Evolutionary conservation across 2,888 invertebrate genomes (phyloP).

Genomic region (Apoda limacodes): DNA sequence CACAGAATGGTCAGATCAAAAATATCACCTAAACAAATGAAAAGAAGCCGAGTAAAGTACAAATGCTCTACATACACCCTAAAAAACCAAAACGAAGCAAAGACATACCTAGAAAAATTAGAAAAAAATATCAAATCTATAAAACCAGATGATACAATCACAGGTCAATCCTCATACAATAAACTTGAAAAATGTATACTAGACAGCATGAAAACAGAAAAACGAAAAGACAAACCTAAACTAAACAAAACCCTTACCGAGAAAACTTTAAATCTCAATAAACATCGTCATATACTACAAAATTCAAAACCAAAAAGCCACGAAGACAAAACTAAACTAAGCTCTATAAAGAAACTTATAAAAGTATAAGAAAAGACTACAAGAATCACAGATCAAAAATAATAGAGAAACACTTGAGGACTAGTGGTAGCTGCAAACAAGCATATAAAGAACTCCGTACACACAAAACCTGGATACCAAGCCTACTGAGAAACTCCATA

Average conservation of each 20-base stretch:
- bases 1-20: constrained; percentile 2
- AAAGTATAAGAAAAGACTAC: constrained; percentile 16
- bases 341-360: constrained; percentile 15
- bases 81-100: background rate
- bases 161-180: background rate
- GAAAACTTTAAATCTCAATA: background rate
- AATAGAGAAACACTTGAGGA: constrained; percentile 10
- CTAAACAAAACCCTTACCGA: background rate
- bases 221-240: background rate
- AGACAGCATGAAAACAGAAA: background rate
- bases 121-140: background rate
- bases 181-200: background rate
- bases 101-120: background rate
- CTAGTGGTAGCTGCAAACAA: constrained; percentile 13
- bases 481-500: constrained; percentile 5
- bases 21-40: background rate
- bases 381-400: constrained; percentile 8
- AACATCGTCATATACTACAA: background rate
- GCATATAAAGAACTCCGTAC: constrained; percentile 16
- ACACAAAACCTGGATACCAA: constrained; percentile 13
- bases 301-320: background rate
- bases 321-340: background rate
- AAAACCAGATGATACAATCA: background rate
- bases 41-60: background rate
- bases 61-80: background rate